Base-by-base conservation (phyloP, 2,888 invertebrate genomes). In the Byasa hedistus region DNA sequence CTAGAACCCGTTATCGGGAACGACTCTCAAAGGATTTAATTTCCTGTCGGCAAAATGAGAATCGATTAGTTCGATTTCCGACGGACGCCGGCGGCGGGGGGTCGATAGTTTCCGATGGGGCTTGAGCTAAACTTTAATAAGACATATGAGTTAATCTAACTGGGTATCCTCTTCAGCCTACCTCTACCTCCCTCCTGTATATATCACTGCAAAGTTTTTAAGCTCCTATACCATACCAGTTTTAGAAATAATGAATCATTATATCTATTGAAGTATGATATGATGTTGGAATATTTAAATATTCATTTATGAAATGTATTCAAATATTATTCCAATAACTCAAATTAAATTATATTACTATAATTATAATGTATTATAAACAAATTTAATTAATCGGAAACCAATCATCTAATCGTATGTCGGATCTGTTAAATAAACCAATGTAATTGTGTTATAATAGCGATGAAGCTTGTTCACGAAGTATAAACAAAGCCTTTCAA, bases 1-100 rank as follows among this genome's bases (percentile, higher is more conserved):
- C 81, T 82, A 82, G 84, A 88, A 86, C 86, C 85, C 86, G 87
- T 84, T 89, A 89, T 90, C 89, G 85, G 75, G 83, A 80, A 80
- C 85, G 85, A 82, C 82, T 88, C 88, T 86, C 89, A 90, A 91
- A 91, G 90, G 91, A 90, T 91, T 91, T 91, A 91, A 91, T 91
- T 91, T 91, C 91, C 91, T 89, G 89, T 82, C 84, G 82, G 77
- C 82, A 84, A 86, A 91, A 91, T 89, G 91, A 89, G 87, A 91
- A 91, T 91, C 91, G 91, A 91, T 91, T 91, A 91, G 91, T 89
- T 91, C 83, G 85, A 91, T 91, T 89, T 91, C 91, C 91, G 88
- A 77, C 76, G 83, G 80, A 82, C 81, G 81, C 75, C 80, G 81
- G 79, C 81, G 81, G 78, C 76, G 74, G 76, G 70, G n/a, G 82